These are phyloP conservation scores for Myripristis jacobus DNA, from an alignment of 2,797 vertebrate species.

Conservation along the genomic window DNA sequence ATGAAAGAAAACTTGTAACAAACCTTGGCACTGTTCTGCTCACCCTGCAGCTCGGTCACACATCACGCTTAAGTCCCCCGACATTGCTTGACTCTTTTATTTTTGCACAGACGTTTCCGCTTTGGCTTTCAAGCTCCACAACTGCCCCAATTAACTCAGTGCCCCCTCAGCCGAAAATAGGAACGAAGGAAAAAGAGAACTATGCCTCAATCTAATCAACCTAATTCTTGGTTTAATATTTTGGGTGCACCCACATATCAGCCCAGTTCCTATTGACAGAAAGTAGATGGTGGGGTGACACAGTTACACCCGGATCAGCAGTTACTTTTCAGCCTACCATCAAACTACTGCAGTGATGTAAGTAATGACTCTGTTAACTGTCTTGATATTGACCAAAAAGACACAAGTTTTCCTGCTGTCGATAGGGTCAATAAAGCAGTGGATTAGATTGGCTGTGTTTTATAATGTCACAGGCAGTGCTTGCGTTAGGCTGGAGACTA, in stretches of 20 bases:
- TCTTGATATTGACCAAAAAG: background rate
- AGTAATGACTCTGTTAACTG: background rate
- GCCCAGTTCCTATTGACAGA: background rate
- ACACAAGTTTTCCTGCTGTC: constrained; percentile 2
- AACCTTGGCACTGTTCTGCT: constrained; percentile 2
- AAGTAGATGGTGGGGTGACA: background rate
- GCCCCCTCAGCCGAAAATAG: constrained; percentile 32
- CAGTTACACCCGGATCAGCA: background rate
- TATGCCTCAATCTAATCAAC: constrained; percentile 7
- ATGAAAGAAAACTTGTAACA: background rate
- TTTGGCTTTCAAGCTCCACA: constrained; percentile 20
- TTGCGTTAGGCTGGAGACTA: too few species aligned
- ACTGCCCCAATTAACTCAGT: constrained; percentile 28
- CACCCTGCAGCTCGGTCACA: background rate
- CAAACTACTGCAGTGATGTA: constrained; percentile 6
- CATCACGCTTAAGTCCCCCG: constrained; percentile 9
- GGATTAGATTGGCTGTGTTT: background rate
- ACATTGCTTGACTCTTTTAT: background rate
- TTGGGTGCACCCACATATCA: background rate
- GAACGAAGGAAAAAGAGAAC: background rate
- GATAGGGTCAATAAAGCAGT: constrained; percentile 7
- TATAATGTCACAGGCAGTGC: background rate
- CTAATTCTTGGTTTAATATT: background rate
- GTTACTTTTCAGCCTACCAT: background rate
- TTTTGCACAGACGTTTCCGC: constrained; percentile 5